Evolutionary conservation across 2,888 invertebrate species (phyloP).

Genomic region (Argyresthia goedartella): DNA sequence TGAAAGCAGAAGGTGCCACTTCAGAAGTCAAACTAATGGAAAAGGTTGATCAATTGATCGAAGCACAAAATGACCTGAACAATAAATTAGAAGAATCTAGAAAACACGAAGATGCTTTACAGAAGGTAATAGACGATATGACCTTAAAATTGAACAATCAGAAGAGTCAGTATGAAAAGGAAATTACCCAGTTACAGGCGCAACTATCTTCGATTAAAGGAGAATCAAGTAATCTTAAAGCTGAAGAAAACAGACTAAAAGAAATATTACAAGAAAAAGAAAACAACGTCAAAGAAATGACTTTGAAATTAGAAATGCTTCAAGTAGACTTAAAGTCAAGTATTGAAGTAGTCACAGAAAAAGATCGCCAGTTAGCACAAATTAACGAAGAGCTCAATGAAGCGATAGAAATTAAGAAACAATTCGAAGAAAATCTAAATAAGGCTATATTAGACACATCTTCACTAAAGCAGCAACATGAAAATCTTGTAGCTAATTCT

Average conservation of each 20-base stretch:
- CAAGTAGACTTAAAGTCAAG: constrained; percentile 60
- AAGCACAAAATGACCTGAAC: constrained; percentile 59
- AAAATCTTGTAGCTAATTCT: constrained; percentile 48
- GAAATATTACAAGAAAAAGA: constrained; percentile 46
- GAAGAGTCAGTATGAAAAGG: constrained; percentile 47
- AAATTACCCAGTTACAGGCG: constrained; percentile 38
- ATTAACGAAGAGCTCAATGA: constrained; percentile 46
- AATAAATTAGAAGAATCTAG: constrained; percentile 61
- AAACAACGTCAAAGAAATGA: constrained; percentile 45
- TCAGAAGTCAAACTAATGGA: constrained; percentile 60
- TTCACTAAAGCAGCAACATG: constrained; percentile 50
- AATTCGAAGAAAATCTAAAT: constrained; percentile 59
- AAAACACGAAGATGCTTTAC: constrained; percentile 58
- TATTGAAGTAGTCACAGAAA: constrained; percentile 50
- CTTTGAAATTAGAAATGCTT: constrained; percentile 52
- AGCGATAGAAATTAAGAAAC: constrained; percentile 48
- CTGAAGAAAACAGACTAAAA: constrained; percentile 32
- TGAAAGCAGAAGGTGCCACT: constrained; percentile 55
- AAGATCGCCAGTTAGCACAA: constrained; percentile 56
- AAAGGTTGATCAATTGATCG: constrained; percentile 59
- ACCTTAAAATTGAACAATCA: constrained; percentile 53
- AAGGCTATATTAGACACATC: constrained; percentile 39
- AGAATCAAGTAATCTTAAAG: constrained; percentile 35
- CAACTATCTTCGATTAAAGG: constrained; percentile 32
- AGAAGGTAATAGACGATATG: constrained; percentile 55